A percentile compares a stretch with the other conserved stretches of the same genome.
Conservation (phyloP, 2,113 vertebrate genomes). For the Solenodon paradoxus region DNA sequence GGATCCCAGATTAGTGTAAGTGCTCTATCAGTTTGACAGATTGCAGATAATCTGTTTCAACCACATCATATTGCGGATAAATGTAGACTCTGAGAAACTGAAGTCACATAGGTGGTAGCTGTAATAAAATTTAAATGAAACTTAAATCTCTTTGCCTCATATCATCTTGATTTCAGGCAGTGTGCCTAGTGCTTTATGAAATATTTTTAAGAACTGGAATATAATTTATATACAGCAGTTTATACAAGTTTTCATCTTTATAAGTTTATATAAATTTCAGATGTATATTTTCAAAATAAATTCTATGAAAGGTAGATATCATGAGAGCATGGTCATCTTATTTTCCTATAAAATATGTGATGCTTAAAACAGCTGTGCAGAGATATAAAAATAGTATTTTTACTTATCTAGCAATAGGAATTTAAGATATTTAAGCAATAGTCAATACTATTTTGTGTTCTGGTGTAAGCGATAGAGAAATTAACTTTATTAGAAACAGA, state of each 20-base stretch:
- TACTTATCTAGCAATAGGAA: background rate
- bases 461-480: constrained; percentile 27
- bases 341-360: background rate
- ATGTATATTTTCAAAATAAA: constrained; percentile 1
- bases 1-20: background rate
- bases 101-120: background rate
- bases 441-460: constrained; percentile 6
- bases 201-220: background rate
- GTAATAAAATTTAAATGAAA: background rate
- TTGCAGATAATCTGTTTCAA: background rate
- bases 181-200: background rate
- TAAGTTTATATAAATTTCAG: constrained; percentile 26
- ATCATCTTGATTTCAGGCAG: background rate
- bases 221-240: background rate
- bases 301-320: background rate
- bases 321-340: background rate
- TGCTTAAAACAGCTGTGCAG: background rate
- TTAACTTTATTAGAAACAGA: constrained; percentile 24
- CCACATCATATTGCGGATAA: background rate
- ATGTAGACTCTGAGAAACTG: background rate
- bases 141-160: background rate
- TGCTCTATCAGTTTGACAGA: background rate
- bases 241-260: background rate
- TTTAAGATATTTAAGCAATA: background rate
- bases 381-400: background rate